These are phyloP conservation scores for Caenorhabditis remanei DNA, from an alignment of 1,140 invertebrate genomes.

Conservation along the genomic window DNA sequence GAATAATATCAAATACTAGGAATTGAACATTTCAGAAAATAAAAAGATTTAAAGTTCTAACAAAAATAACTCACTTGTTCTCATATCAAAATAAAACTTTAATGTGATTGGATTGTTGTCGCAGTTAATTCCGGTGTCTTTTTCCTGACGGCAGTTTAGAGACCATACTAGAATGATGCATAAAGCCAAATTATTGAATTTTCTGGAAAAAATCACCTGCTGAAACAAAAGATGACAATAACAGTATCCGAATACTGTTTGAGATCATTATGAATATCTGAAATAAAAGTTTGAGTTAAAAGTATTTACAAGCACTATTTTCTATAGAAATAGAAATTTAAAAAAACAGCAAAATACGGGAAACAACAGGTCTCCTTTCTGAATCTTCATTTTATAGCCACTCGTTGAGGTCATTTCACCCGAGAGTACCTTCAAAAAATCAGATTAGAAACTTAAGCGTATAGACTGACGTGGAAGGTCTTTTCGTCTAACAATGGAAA, in stretches of 20 bases:
- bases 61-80: slow-evolving; percentile 41
- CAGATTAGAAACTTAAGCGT: neutral
- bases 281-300: neutral
- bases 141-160: slow-evolving; percentile 52
- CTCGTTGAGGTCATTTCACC: slow-evolving; percentile 4
- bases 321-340: neutral
- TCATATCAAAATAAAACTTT: slow-evolving; percentile 58
- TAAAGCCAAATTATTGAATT: neutral
- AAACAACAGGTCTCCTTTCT: neutral
- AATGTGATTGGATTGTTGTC: slow-evolving; percentile 7
- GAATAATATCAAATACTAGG: no score
- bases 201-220: neutral
- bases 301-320: neutral
- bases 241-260: neutral
- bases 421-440: neutral
- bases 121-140: slow-evolving; percentile 49
- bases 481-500: slow-evolving; percentile 26
- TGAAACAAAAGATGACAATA: neutral
- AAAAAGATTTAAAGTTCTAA: neutral
- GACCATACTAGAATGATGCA: neutral
- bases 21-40: no score
- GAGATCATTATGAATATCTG: no score
- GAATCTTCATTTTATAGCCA: neutral
- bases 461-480: neutral
- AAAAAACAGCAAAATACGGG: neutral